Evolutionary conservation across 2,888 invertebrate species (phyloP), one percentile per base, ranked within the genome.

Genomic region (Orthonychiurus folsomi): DNA sequence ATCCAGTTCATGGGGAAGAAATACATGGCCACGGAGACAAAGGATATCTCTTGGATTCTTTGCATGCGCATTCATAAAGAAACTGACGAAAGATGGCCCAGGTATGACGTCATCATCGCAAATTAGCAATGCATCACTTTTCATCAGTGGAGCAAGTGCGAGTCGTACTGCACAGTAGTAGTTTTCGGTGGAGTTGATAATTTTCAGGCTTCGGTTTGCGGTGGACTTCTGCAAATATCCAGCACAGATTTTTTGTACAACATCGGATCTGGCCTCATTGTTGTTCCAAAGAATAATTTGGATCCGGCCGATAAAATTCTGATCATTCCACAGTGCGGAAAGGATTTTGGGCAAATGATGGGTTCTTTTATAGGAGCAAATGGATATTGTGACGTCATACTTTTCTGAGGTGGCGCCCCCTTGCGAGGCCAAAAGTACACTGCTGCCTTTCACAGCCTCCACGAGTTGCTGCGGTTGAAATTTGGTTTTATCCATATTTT

Each of bases 231-330:
- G 5, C 5, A 21, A 5, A 20, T 52, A 52, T 18, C 57, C 48
- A 27, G 21, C 25, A 23, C 56, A 62, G 18, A 47, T 58, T 37
- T 62, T 26, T n/a, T 59, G 60, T 15, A 67, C 67, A 21, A 62
- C 50, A 1, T 47, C 53, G 12, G 50, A 18, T 21, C 67, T 56
- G 21, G 28, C 47, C 24, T 62, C 56, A 26, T 67, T 67, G 50
- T 67, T 67, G 60, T 67, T 67, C 67, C 67, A 67, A 47, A 67
- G 27, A 9, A 67, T 62, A 20, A 67, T 65, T 59, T 67, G 65
- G 48, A 59, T 58, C 15, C 55, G 55, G 21, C 67, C 67, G 5
- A 5, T 5, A 54, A 62, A 67, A 50, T 67, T 63, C 52, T 67
- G 67, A 15, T 63, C 23, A 3, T 59, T 37, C 67, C 67, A 67